phyloP scores from a whole-genome alignment of 1,140 invertebrate genomes.

The Bombus fervidus region DNA sequence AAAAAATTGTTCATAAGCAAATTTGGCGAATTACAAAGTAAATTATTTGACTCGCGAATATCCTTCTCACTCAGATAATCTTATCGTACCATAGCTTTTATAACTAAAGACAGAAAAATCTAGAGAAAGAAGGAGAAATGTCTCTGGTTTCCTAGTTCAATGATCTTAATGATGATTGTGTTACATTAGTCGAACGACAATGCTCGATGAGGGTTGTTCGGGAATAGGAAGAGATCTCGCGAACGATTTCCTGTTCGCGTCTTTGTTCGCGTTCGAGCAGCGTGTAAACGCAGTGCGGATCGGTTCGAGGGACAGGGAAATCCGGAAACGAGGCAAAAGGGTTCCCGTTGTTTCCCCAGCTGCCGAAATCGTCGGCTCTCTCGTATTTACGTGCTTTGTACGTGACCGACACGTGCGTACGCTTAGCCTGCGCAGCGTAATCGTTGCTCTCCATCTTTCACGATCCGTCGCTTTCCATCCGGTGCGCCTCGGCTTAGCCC shows the following conservation, averaged over 20 bases:
- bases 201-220: background rate
- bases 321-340: constrained; percentile 24
- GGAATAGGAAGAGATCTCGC: constrained; percentile 19
- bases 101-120: background rate
- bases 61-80: background rate
- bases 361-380: constrained; percentile 14
- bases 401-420: constrained; percentile 1
- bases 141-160: background rate
- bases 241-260: constrained; percentile 26
- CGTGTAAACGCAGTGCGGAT: constrained; percentile 44
- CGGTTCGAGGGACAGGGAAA: constrained; percentile 9
- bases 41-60: background rate
- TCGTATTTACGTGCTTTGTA: background rate
- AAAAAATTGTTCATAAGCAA: background rate
- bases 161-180: background rate
- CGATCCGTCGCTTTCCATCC: constrained; percentile 61
- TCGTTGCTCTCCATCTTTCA: constrained; percentile 53
- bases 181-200: background rate
- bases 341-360: constrained; percentile 31
- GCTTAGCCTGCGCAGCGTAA: constrained; percentile 28
- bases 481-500: constrained; percentile 52
- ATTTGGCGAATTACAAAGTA: background rate
- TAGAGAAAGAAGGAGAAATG: background rate
- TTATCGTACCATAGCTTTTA: background rate
- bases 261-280: constrained; percentile 32